Conservation (phyloP, 1,140 invertebrate species). For the Goniozus legneri region DNA sequence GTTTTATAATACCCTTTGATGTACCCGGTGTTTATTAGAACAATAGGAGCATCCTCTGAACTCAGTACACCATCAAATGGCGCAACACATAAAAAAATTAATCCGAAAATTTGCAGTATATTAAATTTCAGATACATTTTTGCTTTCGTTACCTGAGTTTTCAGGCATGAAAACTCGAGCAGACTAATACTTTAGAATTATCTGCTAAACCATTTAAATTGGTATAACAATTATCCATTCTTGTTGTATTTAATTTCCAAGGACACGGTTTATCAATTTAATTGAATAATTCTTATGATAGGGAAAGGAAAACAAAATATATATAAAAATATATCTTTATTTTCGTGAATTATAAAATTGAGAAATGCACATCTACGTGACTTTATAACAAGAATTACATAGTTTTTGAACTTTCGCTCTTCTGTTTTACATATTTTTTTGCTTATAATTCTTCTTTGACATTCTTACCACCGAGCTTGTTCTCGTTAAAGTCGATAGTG, state of each 20-base stretch:
- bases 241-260: slow-evolving; percentile 18
- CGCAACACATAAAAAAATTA: neutral
- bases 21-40: slow-evolving; percentile 15
- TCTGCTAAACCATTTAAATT: neutral
- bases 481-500: slow-evolving; percentile 57
- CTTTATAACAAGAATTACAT: neutral
- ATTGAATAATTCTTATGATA: neutral
- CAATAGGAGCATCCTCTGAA: slow-evolving; percentile 5
- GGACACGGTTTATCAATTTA: slow-evolving; percentile 21
- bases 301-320: too few relatives aligned
- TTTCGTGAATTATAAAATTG: neutral
- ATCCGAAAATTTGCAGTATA: neutral
- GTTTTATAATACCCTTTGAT: slow-evolving; percentile 22
- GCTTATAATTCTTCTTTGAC: slow-evolving; percentile 11
- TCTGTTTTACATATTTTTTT: too few relatives aligned
- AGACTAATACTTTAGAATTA: neutral
- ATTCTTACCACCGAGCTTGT: slow-evolving; percentile 22
- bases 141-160: neutral
- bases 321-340: slow-evolving; percentile 1
- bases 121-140: neutral
- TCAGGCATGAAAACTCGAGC: neutral
- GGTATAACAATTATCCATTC: neutral
- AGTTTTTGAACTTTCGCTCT: too few relatives aligned
- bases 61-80: neutral
- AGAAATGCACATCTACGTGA: neutral